phyloP scores from a whole-genome alignment of 2,797 vertebrate species.

The Scolopax rusticola region DNA sequence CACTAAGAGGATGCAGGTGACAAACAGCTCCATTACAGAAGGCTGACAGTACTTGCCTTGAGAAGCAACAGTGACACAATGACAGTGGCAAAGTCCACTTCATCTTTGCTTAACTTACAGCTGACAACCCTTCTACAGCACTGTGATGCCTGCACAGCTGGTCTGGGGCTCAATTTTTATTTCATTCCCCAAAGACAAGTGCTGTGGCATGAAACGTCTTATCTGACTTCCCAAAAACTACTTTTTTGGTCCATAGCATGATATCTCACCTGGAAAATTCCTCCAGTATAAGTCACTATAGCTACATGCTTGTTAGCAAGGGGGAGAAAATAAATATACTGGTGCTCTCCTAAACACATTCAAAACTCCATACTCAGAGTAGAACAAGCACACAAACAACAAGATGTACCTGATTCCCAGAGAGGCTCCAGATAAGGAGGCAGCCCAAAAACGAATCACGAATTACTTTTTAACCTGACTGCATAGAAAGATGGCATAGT shows the following conservation, averaged over 20 bases:
- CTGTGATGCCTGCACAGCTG: not conserved
- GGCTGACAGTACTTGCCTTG: not conserved
- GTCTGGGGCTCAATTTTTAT: not conserved
- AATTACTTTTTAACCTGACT: not conserved
- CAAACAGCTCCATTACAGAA: not conserved
- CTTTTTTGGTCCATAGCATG: not conserved
- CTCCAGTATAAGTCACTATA: not conserved
- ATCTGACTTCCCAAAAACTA: not conserved
- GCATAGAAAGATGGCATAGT: not conserved
- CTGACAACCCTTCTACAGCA: not conserved
- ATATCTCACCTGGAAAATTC: not conserved
- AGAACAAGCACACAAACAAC: not conserved
- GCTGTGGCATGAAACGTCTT: not conserved
- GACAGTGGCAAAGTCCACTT: not conserved
- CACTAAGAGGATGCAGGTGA: not conserved
- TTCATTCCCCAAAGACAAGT: not conserved
- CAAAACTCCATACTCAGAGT: not conserved
- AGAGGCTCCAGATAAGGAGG: not conserved
- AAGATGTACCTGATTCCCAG: not conserved
- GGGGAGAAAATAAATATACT: accelerated
- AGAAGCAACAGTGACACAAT: not conserved
- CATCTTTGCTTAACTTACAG: not conserved
- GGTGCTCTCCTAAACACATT: not conserved
- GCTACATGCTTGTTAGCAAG: not conserved
- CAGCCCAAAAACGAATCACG: not conserved